Percentiles rank a stretch among this genome's conserved stretches.
These are phyloP conservation scores for Ditula angustiorana DNA, from an alignment of 2,888 invertebrate genomes.

Conservation along the genomic window DNA sequence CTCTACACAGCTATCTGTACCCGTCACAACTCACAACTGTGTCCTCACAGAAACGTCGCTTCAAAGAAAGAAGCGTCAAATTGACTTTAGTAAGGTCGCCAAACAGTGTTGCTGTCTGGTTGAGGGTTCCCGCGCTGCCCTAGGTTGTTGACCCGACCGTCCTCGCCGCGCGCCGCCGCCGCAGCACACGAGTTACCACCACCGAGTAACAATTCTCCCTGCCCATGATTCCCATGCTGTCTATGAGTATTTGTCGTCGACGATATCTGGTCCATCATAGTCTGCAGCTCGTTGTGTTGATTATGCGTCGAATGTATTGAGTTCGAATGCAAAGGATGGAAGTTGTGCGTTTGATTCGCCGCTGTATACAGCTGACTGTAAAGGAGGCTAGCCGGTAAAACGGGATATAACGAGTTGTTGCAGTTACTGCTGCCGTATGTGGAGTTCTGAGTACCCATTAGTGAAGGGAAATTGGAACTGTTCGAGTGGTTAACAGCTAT, in stretches of 20 bases:
- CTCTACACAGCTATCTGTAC: background rate
- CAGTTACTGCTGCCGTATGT: conserved; percentile 87
- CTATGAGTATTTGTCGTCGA: conserved; percentile 87
- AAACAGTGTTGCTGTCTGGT: conserved; percentile 89
- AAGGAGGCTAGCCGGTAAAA: conserved; percentile 91
- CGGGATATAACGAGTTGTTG: conserved; percentile 91
- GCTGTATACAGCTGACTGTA: conserved; percentile 94
- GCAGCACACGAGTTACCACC: conserved; percentile 86
- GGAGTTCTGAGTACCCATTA: conserved; percentile 87
- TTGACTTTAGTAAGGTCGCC: conserved; percentile 89
- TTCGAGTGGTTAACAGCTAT: conserved; percentile 86
- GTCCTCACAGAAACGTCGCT: conserved; percentile 45
- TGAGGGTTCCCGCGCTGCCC: conserved; percentile 87
- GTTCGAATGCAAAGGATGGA: conserved; percentile 88
- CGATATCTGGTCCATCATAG: conserved; percentile 91
- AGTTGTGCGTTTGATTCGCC: conserved; percentile 90
- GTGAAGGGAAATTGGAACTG: conserved; percentile 87
- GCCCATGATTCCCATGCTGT: conserved; percentile 75
- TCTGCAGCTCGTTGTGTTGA: conserved; percentile 89
- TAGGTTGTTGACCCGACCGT: conserved; percentile 83
- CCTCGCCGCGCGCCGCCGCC: conserved; percentile 84
- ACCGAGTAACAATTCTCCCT: conserved; percentile 80
- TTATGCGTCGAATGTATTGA: conserved; percentile 87
- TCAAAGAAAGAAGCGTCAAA: conserved; percentile 56
- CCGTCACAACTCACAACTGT: conserved; percentile 25